phyloP scores from a whole-genome alignment of 2,888 invertebrate genomes.

The Augochlorella aurata region DNA sequence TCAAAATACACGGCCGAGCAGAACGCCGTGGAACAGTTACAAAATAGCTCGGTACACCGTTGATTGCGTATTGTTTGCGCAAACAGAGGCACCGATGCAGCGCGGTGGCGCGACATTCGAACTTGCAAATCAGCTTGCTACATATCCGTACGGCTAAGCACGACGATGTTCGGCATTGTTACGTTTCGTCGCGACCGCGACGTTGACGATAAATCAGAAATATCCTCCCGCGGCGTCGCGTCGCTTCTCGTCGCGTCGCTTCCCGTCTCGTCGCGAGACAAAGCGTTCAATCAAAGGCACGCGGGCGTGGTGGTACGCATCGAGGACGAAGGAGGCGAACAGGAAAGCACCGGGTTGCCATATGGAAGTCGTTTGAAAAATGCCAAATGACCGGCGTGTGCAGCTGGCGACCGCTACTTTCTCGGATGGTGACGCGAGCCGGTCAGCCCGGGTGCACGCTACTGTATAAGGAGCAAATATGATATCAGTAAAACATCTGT shows the following conservation, averaged over 20 bases:
- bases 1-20: background rate
- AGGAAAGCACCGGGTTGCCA: constrained; percentile 33
- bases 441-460: constrained; percentile 41
- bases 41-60: background rate
- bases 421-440: constrained; percentile 50
- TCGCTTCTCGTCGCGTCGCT: no score
- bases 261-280: constrained; percentile 4
- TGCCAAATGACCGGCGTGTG: constrained; percentile 50
- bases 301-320: constrained; percentile 4
- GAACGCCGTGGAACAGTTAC: background rate
- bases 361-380: constrained; percentile 57
- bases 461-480: constrained; percentile 64
- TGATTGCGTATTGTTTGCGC: background rate
- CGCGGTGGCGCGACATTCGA: background rate
- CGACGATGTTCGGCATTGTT: background rate
- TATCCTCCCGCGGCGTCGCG: background rate
- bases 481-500: constrained; percentile 66
- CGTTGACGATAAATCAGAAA: constrained; percentile 38
- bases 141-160: background rate
- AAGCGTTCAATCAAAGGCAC: constrained; percentile 26
- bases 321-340: constrained; percentile 20
- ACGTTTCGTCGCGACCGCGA: background rate
- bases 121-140: background rate
- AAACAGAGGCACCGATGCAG: background rate
- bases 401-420: constrained; percentile 58